phyloP scores from a whole-genome alignment of 2,113 vertebrate genomes.

The Furnarius figulus region DNA sequence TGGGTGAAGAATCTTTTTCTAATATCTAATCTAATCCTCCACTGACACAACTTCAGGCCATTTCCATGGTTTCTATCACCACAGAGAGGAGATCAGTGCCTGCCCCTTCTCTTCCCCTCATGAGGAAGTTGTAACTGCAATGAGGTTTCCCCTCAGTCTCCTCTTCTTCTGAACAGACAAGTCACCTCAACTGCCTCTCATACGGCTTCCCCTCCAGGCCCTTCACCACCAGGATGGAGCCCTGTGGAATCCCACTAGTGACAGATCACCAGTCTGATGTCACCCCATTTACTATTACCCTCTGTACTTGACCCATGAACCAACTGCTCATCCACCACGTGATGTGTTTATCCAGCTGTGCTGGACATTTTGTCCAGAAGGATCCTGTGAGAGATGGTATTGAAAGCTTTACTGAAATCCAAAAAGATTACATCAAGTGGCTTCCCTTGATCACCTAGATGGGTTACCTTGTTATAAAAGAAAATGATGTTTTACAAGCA shows the following conservation, averaged over 20 bases:
- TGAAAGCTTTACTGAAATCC: background rate
- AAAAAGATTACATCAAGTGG: background rate
- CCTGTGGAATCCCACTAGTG: background rate
- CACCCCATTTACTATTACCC: no score
- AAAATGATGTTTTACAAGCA: background rate
- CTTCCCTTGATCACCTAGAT: background rate
- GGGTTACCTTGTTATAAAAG: background rate
- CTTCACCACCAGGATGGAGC: background rate
- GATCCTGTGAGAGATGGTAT: background rate
- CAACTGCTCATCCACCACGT: background rate
- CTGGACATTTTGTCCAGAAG: background rate
- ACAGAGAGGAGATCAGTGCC: background rate
- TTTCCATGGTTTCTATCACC: background rate
- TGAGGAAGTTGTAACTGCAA: background rate
- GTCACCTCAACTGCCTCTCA: background rate
- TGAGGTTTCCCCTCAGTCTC: background rate
- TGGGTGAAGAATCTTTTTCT: background rate
- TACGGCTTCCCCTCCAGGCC: accelerated
- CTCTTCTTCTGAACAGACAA: background rate
- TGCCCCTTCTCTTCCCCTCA: background rate
- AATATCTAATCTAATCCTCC: background rate
- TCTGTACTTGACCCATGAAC: background rate
- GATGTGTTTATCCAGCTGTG: background rate
- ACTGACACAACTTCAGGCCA: background rate
- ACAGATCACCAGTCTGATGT: background rate